Evolutionary conservation across 2,113 vertebrate species (phyloP), one percentile per base, ranked within the genome.

Genomic region (Pseudolaguvia tuberculata): DNA sequence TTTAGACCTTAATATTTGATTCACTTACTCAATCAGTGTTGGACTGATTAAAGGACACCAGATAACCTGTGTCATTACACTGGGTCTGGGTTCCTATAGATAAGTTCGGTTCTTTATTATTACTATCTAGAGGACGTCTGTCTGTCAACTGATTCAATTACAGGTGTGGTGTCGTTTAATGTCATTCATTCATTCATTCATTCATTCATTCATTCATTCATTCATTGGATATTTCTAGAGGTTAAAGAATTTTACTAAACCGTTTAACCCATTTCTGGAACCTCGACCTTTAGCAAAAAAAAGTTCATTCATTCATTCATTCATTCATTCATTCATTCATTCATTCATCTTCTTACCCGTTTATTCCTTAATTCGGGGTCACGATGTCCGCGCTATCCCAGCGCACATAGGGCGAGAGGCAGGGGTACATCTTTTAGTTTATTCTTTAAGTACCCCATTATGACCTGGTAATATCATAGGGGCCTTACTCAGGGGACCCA

Each of bases 71-170:
- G 29, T 5, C 31, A n/a, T 31, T 61, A 29, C 8, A 61, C 58
- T 35, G 4, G 27, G 4, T n/a, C 59, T 21, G 9, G 27, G 14
- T 1, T 63, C 5, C 14, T 39, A 14, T 9, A 52, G 31, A 52
- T 18, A 73, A 73, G 58, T 62, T 73, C 14, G 23, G 13, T 65
- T 17, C n/a, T 65, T 65, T 14, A 65, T 23, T 65, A 15, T 45
- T 47, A 23, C 11, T 29, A 1, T 23, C 61, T 65, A 15, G 45
- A 11, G 45, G 61, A 4, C 21, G 12, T 14, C 13, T 23, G 13
- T 2, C 8, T 57, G 1, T 42, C 39, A 42, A 42, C 11, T 62
- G 20, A 21, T 62, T 13, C 4, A 59, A 7, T 25, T 18, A 20
- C 57, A 31, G 23, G 57, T 59, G 29, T 35, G 4, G 27, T 59